phyloP scores from a whole-genome alignment of 2,888 invertebrate species.

The Miltochrista miniata region DNA sequence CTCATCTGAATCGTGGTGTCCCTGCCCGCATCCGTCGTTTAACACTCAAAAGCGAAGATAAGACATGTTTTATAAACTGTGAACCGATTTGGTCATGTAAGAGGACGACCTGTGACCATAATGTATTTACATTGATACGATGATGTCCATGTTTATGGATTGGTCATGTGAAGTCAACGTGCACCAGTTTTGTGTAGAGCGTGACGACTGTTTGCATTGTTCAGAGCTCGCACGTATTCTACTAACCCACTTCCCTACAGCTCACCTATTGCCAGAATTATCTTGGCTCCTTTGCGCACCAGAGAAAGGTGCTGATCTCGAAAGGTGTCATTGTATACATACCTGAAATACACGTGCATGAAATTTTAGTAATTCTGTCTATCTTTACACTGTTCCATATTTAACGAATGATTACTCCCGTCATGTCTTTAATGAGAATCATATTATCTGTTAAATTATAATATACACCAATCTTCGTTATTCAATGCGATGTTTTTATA shows the following conservation, averaged over 20 bases:
- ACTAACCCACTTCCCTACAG: slow-evolving; percentile 77
- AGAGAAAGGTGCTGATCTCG: slow-evolving; percentile 53
- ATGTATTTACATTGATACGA: slow-evolving; percentile 3
- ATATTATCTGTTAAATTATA: no score
- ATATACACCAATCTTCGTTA: no score
- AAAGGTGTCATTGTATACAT: slow-evolving; percentile 27
- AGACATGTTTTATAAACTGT: slow-evolving; percentile 27
- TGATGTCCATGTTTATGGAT: slow-evolving; percentile 37
- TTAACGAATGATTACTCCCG: slow-evolving; percentile 16
- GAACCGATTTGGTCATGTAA: slow-evolving; percentile 18
- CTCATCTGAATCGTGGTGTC: slow-evolving; percentile 35
- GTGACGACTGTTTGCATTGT: slow-evolving; percentile 57
- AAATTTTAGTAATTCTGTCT: slow-evolving; percentile 25
- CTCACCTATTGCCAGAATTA: slow-evolving; percentile 73
- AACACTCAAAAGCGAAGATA: slow-evolving; percentile 29
- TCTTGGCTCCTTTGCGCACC: slow-evolving; percentile 70
- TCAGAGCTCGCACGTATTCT: slow-evolving; percentile 66
- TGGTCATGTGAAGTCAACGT: slow-evolving; percentile 13
- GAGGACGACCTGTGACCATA: slow-evolving; percentile 6
- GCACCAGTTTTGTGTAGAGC: slow-evolving; percentile 35
- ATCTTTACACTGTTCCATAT: slow-evolving; percentile 32
- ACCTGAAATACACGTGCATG: slow-evolving; percentile 19
- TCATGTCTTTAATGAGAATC: neutral
- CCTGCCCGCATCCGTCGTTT: slow-evolving; percentile 45
- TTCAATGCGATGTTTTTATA: neutral